These are phyloP conservation scores for Scyliorhinus canicula DNA, from an alignment of 2,797 vertebrate species.

Conservation along the genomic window DNA sequence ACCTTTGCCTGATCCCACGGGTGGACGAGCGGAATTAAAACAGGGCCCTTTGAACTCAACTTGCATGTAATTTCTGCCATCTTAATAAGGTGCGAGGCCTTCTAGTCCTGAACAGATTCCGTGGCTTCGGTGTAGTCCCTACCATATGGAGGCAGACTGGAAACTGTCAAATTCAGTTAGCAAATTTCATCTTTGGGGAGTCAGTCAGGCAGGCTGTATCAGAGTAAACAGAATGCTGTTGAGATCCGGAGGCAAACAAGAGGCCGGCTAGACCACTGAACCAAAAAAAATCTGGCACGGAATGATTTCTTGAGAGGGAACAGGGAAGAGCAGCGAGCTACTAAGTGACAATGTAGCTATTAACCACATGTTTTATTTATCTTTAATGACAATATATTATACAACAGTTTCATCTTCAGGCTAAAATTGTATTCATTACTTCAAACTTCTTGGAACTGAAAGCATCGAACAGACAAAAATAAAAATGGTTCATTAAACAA, in stretches of 20 bases:
- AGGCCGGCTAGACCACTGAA: constrained; percentile 53
- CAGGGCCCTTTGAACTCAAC: constrained; percentile 53
- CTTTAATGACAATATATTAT: constrained; percentile 32
- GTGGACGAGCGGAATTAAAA: constrained; percentile 52
- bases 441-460: constrained; percentile 3
- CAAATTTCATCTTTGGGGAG: constrained; percentile 67
- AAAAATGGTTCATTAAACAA: constrained; percentile 25
- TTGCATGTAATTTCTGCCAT: constrained; percentile 63
- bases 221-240: constrained; percentile 59
- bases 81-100: constrained; percentile 69
- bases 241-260: constrained; percentile 61
- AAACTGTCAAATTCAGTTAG: constrained; percentile 76
- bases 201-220: constrained; percentile 62
- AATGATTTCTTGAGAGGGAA: constrained; percentile 3
- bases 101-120: constrained; percentile 54
- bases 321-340: neutral
- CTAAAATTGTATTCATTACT: constrained; percentile 22
- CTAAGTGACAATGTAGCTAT: constrained; percentile 21
- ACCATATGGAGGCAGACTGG: constrained; percentile 73
- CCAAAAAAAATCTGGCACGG: constrained; percentile 44
- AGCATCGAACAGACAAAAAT: neutral
- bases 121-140: constrained; percentile 53
- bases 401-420: constrained; percentile 26
- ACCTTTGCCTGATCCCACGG: constrained; percentile 45
- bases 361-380: constrained; percentile 33